Conservation (phyloP, 35 echinoderm and acorn worm genomes). For the Lytechinus pictus region DNA sequence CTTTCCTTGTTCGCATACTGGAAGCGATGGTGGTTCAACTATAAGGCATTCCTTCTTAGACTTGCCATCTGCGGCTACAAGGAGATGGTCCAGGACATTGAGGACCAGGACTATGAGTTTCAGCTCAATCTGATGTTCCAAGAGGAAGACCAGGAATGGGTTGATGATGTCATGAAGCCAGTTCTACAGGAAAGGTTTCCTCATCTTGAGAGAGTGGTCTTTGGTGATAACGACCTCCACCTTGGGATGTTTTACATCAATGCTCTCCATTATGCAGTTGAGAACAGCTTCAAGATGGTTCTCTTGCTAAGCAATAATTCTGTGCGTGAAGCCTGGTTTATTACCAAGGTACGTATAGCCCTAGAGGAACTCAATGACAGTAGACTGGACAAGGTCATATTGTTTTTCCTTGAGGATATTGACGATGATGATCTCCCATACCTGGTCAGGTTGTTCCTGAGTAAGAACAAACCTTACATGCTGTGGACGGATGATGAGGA, state of each 20-base stretch:
- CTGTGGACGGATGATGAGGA: slow-evolving; percentile 26
- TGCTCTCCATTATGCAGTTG: slow-evolving; percentile 9
- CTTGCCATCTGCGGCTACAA: neutral
- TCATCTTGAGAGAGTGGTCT: neutral
- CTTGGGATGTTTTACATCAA: neutral
- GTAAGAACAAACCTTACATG: slow-evolving; percentile 35
- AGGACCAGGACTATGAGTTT: neutral
- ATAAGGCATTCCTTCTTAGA: neutral
- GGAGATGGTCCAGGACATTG: neutral
- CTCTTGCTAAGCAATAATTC: neutral
- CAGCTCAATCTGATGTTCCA: slow-evolving; percentile 26
- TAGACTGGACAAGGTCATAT: slow-evolving; percentile 33
- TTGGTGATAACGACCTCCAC: neutral
- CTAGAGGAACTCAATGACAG: slow-evolving; percentile 13
- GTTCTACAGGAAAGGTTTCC: neutral
- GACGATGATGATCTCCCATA: neutral
- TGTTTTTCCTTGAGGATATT: slow-evolving; percentile 15
- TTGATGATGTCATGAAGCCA: neutral
- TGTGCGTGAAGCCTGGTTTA: slow-evolving; percentile 24
- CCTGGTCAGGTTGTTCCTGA: neutral
- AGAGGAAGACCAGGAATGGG: neutral
- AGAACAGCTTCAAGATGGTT: slow-evolving; percentile 24
- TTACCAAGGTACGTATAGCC: slow-evolving; percentile 21
- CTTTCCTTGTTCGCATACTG: neutral
- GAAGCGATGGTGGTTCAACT: slow-evolving; percentile 15